A percentile compares a stretch with the other conserved stretches of the same genome.
Conservation (phyloP, 2,888 invertebrate genomes). For the Rhaphigaster nebulosa region DNA sequence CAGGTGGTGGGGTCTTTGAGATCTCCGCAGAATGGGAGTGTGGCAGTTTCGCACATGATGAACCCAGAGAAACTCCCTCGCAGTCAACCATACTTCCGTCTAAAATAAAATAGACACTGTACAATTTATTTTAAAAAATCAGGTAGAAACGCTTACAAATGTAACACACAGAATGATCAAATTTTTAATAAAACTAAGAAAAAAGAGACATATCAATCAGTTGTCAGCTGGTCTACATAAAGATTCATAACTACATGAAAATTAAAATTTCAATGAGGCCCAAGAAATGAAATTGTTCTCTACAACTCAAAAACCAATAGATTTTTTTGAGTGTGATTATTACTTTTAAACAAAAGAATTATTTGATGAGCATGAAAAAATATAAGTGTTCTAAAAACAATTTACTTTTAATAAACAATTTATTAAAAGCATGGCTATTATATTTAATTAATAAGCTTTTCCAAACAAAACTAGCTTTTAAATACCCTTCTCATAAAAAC, state of each 20-base stretch:
- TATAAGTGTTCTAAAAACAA: no score
- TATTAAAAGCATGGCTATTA: no score
- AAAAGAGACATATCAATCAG: background rate
- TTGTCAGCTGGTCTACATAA: background rate
- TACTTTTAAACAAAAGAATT: no score
- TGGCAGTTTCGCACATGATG: slow-evolving; percentile 66
- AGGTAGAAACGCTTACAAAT: background rate
- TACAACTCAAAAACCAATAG: background rate
- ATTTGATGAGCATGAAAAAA: no score
- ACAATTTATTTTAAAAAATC: background rate
- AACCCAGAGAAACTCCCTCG: slow-evolving; percentile 63
- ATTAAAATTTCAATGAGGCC: background rate
- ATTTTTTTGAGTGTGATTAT: no score
- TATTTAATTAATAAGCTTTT: no score
- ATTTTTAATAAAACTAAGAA: background rate
- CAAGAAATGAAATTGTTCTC: background rate
- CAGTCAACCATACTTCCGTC: slow-evolving; percentile 64
- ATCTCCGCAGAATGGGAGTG: slow-evolving; percentile 67
- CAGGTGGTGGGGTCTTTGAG: slow-evolving; percentile 73
- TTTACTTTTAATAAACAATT: no score
- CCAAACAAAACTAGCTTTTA: no score
- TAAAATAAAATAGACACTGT: background rate
- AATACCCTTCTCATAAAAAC: no score
- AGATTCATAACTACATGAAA: background rate
- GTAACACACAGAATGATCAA: background rate